A percentile compares a stretch with the other conserved stretches of the same genome.
Evolutionary conservation across 1,140 invertebrate species (phyloP).

Genomic region (Archegozetes longisetosus): DNA sequence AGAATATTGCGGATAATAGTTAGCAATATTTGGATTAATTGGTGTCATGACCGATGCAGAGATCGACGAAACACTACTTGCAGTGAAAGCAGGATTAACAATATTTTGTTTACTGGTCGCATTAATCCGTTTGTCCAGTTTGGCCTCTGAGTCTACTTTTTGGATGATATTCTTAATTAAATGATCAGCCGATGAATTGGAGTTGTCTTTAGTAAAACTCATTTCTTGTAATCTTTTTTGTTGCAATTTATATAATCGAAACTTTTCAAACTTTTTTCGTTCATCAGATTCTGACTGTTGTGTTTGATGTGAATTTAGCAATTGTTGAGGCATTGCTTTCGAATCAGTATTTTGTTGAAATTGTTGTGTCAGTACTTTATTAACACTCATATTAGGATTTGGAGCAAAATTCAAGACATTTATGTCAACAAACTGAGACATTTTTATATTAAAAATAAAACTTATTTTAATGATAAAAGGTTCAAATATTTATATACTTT

Average conservation of each 20-base stretch:
- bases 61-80: not conserved
- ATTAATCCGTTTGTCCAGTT: conserved; percentile 1
- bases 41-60: not conserved
- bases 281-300: not conserved
- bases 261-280: not conserved
- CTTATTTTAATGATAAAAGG: no score
- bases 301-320: no score
- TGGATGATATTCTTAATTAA: conserved; percentile 8
- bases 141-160: conserved; percentile 11
- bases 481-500: no score
- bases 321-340: no score
- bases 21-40: no score
- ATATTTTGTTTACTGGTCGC: not conserved
- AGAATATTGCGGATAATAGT: no score
- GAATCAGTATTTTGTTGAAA: no score
- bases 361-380: no score
- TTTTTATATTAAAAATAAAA: no score
- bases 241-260: not conserved
- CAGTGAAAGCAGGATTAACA: not conserved
- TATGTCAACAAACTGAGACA: no score
- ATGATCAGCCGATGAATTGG: conserved; percentile 2
- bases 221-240: not conserved
- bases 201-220: not conserved
- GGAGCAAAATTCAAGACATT: no score
- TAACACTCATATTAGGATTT: no score